Percentiles rank a stretch among this genome's conserved stretches.
These are phyloP conservation scores for Diaperis boleti DNA, from an alignment of 2,888 invertebrate genomes.

Conservation along the genomic window DNA sequence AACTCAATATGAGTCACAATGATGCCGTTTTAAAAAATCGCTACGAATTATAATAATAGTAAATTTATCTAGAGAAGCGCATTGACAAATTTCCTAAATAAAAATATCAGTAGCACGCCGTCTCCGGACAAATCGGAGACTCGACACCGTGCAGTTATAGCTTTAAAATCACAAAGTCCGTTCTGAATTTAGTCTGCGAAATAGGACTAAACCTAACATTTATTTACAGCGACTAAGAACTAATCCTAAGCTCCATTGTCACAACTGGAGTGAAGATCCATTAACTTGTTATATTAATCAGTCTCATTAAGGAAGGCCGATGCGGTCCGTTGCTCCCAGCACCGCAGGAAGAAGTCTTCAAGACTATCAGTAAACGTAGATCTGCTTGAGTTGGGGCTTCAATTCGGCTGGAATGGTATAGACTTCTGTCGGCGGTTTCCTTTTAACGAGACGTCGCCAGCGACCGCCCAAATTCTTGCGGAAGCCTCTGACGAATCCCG, in stretches of 20 bases:
- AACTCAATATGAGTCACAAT: constrained; percentile 56
- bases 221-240: constrained; percentile 41
- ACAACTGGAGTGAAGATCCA: constrained; percentile 39
- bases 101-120: constrained; percentile 48
- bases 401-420: constrained; percentile 89
- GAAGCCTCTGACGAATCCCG: constrained; percentile 83
- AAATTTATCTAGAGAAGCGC: constrained; percentile 52
- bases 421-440: constrained; percentile 84
- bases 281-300: constrained; percentile 53
- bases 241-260: constrained; percentile 41
- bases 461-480: constrained; percentile 88
- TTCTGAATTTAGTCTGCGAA: constrained; percentile 34
- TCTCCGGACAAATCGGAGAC: constrained; percentile 48
- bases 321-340: constrained; percentile 41
- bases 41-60: constrained; percentile 45
- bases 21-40: constrained; percentile 41
- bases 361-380: constrained; percentile 81
- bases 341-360: constrained; percentile 37
- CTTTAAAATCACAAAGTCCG: constrained; percentile 53
- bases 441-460: constrained; percentile 87
- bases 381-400: constrained; percentile 88
- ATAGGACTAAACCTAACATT: constrained; percentile 32
- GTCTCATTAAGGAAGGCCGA: constrained; percentile 62
- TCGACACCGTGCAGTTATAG: constrained; percentile 42
- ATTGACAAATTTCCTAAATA: constrained; percentile 45